Percentiles rank a stretch among this genome's conserved stretches.
Evolutionary conservation across 2,888 invertebrate species (phyloP).

Genomic region (Bombyx huttoni): DNA sequence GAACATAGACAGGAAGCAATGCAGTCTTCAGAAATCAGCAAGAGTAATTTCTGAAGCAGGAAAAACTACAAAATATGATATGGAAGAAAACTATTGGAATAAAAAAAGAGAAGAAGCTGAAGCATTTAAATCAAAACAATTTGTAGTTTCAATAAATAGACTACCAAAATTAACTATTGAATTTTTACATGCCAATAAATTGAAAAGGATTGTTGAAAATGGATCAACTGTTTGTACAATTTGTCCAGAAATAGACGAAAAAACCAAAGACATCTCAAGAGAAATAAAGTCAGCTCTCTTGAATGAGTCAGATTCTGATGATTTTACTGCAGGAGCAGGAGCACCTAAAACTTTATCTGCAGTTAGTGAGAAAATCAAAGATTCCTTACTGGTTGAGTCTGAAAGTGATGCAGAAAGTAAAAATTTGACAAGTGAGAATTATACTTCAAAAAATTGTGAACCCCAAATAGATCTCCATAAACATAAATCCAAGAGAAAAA

Average conservation of each 20-base stretch:
- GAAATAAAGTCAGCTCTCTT: slow-evolving; percentile 12
- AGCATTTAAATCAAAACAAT: slow-evolving; percentile 38
- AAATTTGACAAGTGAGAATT: neutral
- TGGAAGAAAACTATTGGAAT: slow-evolving; percentile 20
- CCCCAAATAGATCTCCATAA: neutral
- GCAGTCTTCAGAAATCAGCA: neutral
- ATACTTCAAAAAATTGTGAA: neutral
- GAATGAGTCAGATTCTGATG: slow-evolving; percentile 24
- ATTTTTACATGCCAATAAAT: slow-evolving; percentile 27
- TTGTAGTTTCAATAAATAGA: slow-evolving; percentile 28
- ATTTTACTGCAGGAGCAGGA: slow-evolving; percentile 2
- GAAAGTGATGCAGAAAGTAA: slow-evolving; percentile 4
- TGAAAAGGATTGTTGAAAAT: slow-evolving; percentile 31
- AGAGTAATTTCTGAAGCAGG: slow-evolving; percentile 3
- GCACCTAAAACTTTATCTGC: slow-evolving; percentile 1
- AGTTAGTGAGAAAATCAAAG: slow-evolving; percentile 3
- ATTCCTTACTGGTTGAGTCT: slow-evolving; percentile 7
- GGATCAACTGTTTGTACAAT: slow-evolving; percentile 27
- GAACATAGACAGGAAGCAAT: too few relatives aligned
- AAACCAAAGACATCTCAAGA: neutral
- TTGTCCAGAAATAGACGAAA: slow-evolving; percentile 2
- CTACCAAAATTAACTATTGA: slow-evolving; percentile 28
- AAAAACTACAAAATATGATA: slow-evolving; percentile 4
- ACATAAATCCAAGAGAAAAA: neutral
- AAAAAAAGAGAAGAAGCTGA: slow-evolving; percentile 33